These are phyloP conservation scores for Leucophenga maculata DNA, from an alignment of 2,888 invertebrate species.

Conservation along the genomic window DNA sequence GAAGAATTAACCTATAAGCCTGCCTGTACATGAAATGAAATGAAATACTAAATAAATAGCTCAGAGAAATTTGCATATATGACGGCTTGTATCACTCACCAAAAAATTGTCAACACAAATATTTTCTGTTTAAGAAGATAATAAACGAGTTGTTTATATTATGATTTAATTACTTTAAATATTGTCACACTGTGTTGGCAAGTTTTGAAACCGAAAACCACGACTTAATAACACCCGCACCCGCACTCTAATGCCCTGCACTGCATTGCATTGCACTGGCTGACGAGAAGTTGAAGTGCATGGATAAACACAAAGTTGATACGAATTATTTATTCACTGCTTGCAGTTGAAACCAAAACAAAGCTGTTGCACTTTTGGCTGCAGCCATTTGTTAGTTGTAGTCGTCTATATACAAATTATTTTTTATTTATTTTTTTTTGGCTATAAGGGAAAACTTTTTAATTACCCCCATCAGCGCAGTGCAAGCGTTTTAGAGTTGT, in stretches of 20 bases:
- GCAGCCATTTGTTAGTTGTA: constrained; percentile 6
- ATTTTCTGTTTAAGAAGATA: neutral
- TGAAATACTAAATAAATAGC: no score
- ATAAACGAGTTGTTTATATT: neutral
- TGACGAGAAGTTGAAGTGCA: constrained; percentile 40
- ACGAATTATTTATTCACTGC: constrained; percentile 54
- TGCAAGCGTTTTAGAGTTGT: constrained; percentile 28
- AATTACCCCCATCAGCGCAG: constrained; percentile 62
- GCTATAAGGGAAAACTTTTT: constrained; percentile 52
- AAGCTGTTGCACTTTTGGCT: constrained; percentile 45
- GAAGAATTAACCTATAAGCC: no score
- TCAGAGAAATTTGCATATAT: no score
- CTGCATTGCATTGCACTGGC: no score
- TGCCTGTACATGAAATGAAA: no score
- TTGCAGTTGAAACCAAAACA: constrained; percentile 30
- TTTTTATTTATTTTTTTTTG: constrained; percentile 21
- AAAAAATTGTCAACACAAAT: no score
- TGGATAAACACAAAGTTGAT: constrained; percentile 45
- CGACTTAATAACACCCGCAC: neutral
- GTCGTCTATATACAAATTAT: no score
- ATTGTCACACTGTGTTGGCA: neutral
- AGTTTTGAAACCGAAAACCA: neutral
- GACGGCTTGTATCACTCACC: no score
- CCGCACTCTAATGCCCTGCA: constrained; percentile 40
- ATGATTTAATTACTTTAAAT: neutral